Percentiles rank a stretch among this genome's conserved stretches.
phyloP scores from a whole-genome alignment of 2,888 invertebrate genomes.

The Caenorhabditis zanzibari region DNA sequence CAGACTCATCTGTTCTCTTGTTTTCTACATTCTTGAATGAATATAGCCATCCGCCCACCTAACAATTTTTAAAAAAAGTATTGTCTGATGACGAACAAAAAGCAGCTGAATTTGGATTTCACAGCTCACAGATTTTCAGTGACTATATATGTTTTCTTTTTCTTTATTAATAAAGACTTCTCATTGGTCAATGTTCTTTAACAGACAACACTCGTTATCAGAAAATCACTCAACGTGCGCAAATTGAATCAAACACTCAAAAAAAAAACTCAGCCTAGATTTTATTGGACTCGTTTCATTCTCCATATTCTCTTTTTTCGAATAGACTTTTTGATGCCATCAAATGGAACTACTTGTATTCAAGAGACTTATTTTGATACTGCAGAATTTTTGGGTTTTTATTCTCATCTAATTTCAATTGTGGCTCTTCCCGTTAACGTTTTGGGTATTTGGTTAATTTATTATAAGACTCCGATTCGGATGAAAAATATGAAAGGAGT shows the following conservation, averaged over 20 bases:
- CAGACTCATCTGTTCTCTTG: not conserved
- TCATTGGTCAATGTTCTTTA: conserved; percentile 32
- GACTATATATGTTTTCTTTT: conserved; percentile 8
- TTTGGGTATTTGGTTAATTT: conserved; percentile 47
- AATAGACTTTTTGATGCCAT: conserved; percentile 5
- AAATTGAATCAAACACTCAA: conserved; percentile 38
- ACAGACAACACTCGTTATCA: conserved; percentile 1
- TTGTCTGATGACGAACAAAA: not conserved
- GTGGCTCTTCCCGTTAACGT: conserved; percentile 52
- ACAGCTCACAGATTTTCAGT: conserved; percentile 27
- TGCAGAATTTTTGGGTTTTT: conserved; percentile 31
- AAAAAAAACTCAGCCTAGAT: conserved; percentile 1
- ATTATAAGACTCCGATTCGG: conserved; percentile 46
- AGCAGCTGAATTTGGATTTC: conserved; percentile 23
- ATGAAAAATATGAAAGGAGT: conserved; percentile 61
- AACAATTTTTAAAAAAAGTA: conserved; percentile 12
- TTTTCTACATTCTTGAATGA: conserved; percentile 4
- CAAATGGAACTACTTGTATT: conserved; percentile 7
- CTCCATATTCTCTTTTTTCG: conserved; percentile 10
- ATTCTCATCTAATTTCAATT: conserved; percentile 51
- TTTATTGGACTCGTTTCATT: conserved; percentile 3
- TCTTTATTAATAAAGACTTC: conserved; percentile 21
- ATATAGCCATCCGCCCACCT: conserved; percentile 25
- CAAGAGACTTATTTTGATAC: conserved; percentile 37
- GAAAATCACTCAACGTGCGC: conserved; percentile 6